phyloP scores from a whole-genome alignment of 2,113 vertebrate genomes.

The Pomatostomus ruficeps region DNA sequence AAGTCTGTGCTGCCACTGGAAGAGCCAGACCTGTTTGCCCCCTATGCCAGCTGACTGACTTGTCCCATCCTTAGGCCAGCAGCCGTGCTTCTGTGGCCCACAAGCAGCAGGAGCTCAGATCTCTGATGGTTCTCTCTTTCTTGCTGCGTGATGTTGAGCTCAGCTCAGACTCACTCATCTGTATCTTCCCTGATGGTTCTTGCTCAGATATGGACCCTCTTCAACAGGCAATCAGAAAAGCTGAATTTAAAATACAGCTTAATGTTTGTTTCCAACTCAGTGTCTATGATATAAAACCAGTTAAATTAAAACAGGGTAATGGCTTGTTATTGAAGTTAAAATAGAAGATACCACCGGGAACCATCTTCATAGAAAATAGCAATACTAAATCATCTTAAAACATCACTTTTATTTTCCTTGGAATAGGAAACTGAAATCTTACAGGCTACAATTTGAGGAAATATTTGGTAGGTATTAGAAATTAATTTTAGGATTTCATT shows the following conservation, averaged over 20 bases:
- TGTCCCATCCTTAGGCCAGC: not conserved
- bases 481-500: not conserved
- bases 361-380: not conserved
- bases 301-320: not conserved
- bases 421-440: not conserved
- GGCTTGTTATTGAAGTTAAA: not conserved
- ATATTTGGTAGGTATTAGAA: not conserved
- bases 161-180: not conserved
- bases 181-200: not conserved
- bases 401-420: not conserved
- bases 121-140: not conserved
- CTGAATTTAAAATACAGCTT: not conserved
- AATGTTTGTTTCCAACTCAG: not conserved
- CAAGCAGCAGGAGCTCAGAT: not conserved
- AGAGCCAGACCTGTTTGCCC: not conserved
- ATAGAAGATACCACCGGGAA: not conserved
- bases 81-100: not conserved
- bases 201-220: not conserved
- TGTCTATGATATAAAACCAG: not conserved
- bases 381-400: not conserved
- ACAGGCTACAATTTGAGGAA: not conserved
- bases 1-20: not conserved
- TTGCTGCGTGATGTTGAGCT: not conserved
- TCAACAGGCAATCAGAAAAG: not conserved
- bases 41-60: not conserved